These are phyloP conservation scores for Dermochelys coriacea DNA, from an alignment of 2,797 vertebrate genomes.

Conservation along the genomic window DNA sequence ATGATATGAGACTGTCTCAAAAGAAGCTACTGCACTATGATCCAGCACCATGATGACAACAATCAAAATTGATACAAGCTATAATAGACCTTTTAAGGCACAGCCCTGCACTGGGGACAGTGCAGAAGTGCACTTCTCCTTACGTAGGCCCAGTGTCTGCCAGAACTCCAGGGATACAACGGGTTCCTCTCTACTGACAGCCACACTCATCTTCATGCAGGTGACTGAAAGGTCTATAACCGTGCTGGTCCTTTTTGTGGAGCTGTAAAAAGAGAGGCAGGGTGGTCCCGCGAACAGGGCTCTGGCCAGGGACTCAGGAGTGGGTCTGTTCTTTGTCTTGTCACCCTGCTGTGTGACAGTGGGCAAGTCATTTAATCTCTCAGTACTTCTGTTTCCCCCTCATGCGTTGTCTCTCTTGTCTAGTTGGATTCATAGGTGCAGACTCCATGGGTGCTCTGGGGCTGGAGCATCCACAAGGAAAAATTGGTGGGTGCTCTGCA, in stretches of 20 bases:
- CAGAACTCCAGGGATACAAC: not conserved
- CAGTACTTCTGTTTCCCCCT: not conserved
- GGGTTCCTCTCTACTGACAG: not conserved
- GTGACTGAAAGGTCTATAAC: not conserved
- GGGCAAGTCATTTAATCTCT: not conserved
- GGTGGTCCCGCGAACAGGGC: not conserved
- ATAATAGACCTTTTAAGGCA: too few species aligned
- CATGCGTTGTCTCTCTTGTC: not conserved
- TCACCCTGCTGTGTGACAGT: not conserved
- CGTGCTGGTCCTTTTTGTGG: not conserved
- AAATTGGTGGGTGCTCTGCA: too few species aligned
- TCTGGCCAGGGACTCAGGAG: not conserved
- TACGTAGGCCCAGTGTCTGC: fast-evolving
- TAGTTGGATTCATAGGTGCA: not conserved
- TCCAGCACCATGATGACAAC: not conserved
- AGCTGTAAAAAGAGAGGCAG: not conserved
- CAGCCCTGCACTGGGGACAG: not conserved
- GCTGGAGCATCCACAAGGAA: too few species aligned
- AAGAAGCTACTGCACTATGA: not conserved
- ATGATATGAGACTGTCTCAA: not conserved
- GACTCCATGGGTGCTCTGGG: too few species aligned
- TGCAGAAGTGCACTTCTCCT: not conserved
- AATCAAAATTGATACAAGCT: not conserved
- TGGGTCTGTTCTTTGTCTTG: not conserved
- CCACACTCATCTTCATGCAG: not conserved